Evolutionary conservation across 2,113 vertebrate species (phyloP).

Genomic region (Onychorhynchus coronatus): DNA sequence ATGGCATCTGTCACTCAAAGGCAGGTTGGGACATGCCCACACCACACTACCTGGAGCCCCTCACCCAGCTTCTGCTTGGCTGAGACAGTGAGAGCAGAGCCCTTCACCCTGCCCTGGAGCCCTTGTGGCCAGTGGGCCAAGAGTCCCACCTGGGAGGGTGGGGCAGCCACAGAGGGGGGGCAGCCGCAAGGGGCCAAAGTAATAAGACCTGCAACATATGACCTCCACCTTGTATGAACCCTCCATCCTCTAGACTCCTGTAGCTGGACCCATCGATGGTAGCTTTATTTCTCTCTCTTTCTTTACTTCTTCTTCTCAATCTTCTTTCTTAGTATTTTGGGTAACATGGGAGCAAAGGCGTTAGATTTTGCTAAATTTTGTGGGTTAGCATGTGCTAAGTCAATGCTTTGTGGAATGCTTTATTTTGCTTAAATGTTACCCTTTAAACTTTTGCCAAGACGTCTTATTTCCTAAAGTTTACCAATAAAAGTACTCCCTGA

Average conservation of each 20-base stretch:
- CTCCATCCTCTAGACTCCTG: not conserved
- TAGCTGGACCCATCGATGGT: not conserved
- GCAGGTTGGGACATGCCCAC: too few relatives aligned
- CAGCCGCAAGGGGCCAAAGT: too few relatives aligned
- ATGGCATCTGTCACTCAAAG: too few relatives aligned
- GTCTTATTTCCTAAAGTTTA: not conserved
- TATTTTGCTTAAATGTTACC: not conserved
- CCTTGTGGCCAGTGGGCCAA: too few relatives aligned
- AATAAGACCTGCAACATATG: not conserved
- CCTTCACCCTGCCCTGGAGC: too few relatives aligned
- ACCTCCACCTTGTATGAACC: not conserved
- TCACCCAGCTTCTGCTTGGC: too few relatives aligned
- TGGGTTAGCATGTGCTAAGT: not conserved
- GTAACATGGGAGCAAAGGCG: not conserved
- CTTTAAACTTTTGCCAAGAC: not conserved
- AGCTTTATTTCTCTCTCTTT: not conserved
- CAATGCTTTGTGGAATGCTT: not conserved
- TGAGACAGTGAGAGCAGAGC: too few relatives aligned
- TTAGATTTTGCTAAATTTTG: not conserved
- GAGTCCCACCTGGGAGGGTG: too few relatives aligned
- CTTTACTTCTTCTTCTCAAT: not conserved
- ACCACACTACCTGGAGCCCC: too few relatives aligned
- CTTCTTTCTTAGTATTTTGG: not conserved
- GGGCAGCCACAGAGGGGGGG: too few relatives aligned
- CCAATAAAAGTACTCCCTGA: not conserved